phyloP scores from a whole-genome alignment of 2,888 invertebrate genomes.

The Drosophila barbarae region DNA sequence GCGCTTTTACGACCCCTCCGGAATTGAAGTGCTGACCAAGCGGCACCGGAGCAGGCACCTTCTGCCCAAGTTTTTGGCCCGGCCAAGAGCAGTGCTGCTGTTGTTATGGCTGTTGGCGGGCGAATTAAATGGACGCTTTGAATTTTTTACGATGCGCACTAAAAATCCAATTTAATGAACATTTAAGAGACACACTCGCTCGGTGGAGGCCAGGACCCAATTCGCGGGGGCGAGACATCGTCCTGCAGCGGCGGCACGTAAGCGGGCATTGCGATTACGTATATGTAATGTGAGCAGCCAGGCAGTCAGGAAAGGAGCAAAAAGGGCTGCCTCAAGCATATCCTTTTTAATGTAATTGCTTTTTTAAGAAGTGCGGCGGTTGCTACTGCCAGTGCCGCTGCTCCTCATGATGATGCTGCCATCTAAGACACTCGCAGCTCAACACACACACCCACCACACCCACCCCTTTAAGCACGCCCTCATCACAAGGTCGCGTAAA shows the following conservation, averaged over 20 bases:
- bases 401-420: constrained; percentile 50
- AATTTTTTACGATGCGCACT: constrained; percentile 76
- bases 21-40: constrained; percentile 62
- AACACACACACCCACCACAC: constrained; percentile 11
- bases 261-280: constrained; percentile 38
- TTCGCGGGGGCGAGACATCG: constrained; percentile 10
- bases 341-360: constrained; percentile 78
- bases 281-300: constrained; percentile 35
- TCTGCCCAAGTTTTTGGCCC: constrained; percentile 51
- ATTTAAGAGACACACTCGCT: constrained; percentile 76
- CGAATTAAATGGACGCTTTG: constrained; percentile 72
- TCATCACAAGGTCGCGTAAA: constrained; percentile 42
- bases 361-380: constrained; percentile 71
- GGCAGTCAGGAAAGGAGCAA: constrained; percentile 23
- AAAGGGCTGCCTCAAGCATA: constrained; percentile 66
- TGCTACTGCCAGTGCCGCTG: constrained; percentile 9
- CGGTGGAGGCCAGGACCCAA: constrained; percentile 17
- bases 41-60: constrained; percentile 59
- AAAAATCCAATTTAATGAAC: constrained; percentile 79
- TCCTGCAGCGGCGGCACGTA: constrained; percentile 51
- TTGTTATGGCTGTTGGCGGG: constrained; percentile 52
- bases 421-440: constrained; percentile 38
- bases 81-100: constrained; percentile 17
- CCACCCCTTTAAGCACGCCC: constrained; percentile 4
- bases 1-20: constrained; percentile 59